Evolutionary conservation across 1,140 invertebrate genomes (phyloP).

Genomic region (Diabrotica virgifera): DNA sequence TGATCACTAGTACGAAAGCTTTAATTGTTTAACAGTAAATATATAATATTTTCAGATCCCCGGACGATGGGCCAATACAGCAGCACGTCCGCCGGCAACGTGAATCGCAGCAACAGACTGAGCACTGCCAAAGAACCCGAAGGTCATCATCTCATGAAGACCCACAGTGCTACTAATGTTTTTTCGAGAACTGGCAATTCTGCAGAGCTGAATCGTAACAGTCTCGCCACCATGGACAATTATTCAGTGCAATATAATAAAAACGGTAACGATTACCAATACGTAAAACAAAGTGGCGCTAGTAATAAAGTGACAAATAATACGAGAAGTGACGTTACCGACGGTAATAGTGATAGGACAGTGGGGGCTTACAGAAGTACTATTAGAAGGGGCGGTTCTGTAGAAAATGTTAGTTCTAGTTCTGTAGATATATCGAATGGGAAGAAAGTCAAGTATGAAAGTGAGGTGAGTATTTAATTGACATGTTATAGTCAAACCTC

Average conservation of each 20-base stretch:
- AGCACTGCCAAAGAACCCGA: constrained; percentile 23
- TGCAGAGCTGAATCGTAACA: constrained; percentile 30
- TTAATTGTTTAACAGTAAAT: background rate
- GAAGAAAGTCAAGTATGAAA: constrained; percentile 46
- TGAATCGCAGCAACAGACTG: constrained; percentile 30
- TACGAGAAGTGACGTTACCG: constrained; percentile 18
- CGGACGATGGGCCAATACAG: constrained; percentile 21
- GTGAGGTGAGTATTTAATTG: constrained; percentile 37
- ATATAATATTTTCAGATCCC: constrained; percentile 24
- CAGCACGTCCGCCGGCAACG: constrained; percentile 32
- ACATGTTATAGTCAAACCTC: too few relatives aligned
- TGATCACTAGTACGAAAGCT: too few relatives aligned
- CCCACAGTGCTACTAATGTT: constrained; percentile 45
- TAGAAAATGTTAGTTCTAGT: constrained; percentile 45
- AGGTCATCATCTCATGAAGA: constrained; percentile 39
- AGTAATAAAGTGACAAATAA: constrained; percentile 1
- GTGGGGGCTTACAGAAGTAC: constrained; percentile 11
- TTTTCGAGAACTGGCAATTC: constrained; percentile 33
- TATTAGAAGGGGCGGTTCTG: constrained; percentile 45
- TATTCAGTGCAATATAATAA: constrained; percentile 36
- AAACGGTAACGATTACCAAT: constrained; percentile 20
- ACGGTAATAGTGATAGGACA: constrained; percentile 20
- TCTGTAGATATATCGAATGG: constrained; percentile 38
- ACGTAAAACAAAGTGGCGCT: constrained; percentile 5
- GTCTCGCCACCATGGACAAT: constrained; percentile 33